phyloP scores from a whole-genome alignment of 2,797 vertebrate species.

The Botia kubotai region DNA sequence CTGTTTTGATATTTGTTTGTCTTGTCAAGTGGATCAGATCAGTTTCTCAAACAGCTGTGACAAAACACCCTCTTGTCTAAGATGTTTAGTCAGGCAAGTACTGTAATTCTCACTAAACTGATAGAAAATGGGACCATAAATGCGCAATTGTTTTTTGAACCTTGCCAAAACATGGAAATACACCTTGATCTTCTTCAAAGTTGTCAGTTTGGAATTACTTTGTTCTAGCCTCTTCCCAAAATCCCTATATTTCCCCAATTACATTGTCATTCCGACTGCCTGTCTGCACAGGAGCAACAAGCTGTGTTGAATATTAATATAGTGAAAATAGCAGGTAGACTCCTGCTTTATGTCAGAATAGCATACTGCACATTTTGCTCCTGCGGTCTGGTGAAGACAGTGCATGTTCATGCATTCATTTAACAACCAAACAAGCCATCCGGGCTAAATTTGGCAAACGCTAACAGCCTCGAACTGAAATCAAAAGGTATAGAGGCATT shows the following conservation, averaged over 20 bases:
- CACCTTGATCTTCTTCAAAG: constrained; percentile 59
- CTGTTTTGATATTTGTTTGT: constrained; percentile 43
- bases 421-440: constrained; percentile 39
- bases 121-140: constrained; percentile 35
- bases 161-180: constrained; percentile 49
- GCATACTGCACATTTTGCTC: constrained; percentile 44
- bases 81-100: constrained; percentile 43
- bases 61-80: constrained; percentile 27
- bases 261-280: constrained; percentile 56
- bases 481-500: constrained; percentile 53
- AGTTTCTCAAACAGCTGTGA: constrained; percentile 43
- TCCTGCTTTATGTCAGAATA: constrained; percentile 44
- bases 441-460: constrained; percentile 29
- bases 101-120: constrained; percentile 42
- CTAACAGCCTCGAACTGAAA: constrained; percentile 43
- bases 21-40: constrained; percentile 50
- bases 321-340: constrained; percentile 51
- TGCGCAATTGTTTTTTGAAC: constrained; percentile 47
- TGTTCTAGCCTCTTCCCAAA: constrained; percentile 52
- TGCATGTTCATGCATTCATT: constrained; percentile 46
- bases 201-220: constrained; percentile 54
- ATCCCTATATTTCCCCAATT: constrained; percentile 55
- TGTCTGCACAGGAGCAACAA: constrained; percentile 40
- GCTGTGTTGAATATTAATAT: constrained; percentile 45
- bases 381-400: constrained; percentile 38